Percentiles rank a stretch among this genome's conserved stretches.
Evolutionary conservation across 1,140 invertebrate species (phyloP).

Genomic region (Drosophila equinoxialis): DNA sequence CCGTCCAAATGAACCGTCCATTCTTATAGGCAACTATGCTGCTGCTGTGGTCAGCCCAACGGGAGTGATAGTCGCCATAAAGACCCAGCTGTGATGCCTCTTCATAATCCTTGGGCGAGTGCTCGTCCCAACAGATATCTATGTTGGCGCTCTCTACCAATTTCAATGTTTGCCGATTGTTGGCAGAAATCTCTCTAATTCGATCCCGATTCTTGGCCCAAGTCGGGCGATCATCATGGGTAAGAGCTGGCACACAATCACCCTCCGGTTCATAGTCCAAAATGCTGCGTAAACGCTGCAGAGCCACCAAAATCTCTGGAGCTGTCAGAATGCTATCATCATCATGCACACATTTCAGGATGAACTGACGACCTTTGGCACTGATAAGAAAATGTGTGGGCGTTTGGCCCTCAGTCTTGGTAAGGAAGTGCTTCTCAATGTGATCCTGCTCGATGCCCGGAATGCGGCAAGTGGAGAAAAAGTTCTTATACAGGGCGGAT

Average conservation of each 20-base stretch:
- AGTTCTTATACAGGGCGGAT: constrained; percentile 85
- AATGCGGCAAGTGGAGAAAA: constrained; percentile 88
- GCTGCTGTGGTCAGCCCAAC: constrained; percentile 85
- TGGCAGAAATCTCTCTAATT: constrained; percentile 84
- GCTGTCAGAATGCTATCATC: constrained; percentile 76
- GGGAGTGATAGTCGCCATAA: constrained; percentile 84
- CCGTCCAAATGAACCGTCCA: constrained; percentile 82
- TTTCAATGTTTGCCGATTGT: constrained; percentile 86
- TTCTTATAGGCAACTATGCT: constrained; percentile 84
- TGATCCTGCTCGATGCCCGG: constrained; percentile 87
- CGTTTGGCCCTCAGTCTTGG: constrained; percentile 62
- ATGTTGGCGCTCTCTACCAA: constrained; percentile 87
- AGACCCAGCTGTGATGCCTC: constrained; percentile 72
- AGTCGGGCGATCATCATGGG: constrained; percentile 86
- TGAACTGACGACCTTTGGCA: constrained; percentile 85
- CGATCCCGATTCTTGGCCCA: constrained; percentile 86
- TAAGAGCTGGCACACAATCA: constrained; percentile 86
- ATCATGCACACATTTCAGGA: constrained; percentile 71
- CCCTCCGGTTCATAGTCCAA: constrained; percentile 80
- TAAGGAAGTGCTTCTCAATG: constrained; percentile 78
- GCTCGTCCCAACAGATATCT: constrained; percentile 86
- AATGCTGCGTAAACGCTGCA: constrained; percentile 85
- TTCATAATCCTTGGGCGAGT: constrained; percentile 77
- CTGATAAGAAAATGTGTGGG: constrained; percentile 84
- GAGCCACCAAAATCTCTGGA: constrained; percentile 83